Evolutionary conservation across 1,140 invertebrate genomes (phyloP), one percentile per base, ranked within the genome.

Genomic region (Dendroctonus ponderosae): DNA sequence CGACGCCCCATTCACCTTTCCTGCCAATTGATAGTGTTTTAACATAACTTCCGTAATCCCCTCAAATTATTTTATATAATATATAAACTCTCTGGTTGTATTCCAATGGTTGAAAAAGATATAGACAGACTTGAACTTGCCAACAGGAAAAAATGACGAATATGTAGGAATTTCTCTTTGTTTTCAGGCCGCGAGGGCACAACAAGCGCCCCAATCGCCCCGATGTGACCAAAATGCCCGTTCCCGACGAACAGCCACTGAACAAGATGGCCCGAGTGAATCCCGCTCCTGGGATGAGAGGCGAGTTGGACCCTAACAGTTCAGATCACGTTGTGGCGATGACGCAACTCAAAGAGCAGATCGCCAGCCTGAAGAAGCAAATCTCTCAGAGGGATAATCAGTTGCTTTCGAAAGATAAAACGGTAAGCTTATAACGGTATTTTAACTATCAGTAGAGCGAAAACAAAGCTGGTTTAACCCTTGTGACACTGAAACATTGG

Each of bases 291-390:
- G 79, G 71, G 51, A 71, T 71, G 70, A 44, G 78, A 76, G 84
- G 83, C 54, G 85, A 85, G 72, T 72, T 88, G 46, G 93, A 96
- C 80, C 90, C 91, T 0, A 92, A 91, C 72, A 93, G 89, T 75
- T 93, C 92, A 0, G 95, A 98, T 79, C 93, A 97, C 76, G 90
- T 97, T 26, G 93, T 96, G 7, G 92, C 93, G 0, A 92, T 97
- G 77, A 96, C 94, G 11, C 93, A 96, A 78, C 84, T 98, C 0
- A 93, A 92, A 76, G 96, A 98, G 79, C 91, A 96, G 75, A 95
- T 97, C 70, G 92, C 93, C 41, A 89, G 88, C 74, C 80, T 97
- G n/a, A 91, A 97, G 77, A 96, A 95, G 78, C 91, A 93, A 74
- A 82, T 97, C 4, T 80, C 82, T 58, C 84, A 87, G 66, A 97